Base-by-base conservation (phyloP, 2,888 invertebrate species). In the Sminthurinus aureus region DNA sequence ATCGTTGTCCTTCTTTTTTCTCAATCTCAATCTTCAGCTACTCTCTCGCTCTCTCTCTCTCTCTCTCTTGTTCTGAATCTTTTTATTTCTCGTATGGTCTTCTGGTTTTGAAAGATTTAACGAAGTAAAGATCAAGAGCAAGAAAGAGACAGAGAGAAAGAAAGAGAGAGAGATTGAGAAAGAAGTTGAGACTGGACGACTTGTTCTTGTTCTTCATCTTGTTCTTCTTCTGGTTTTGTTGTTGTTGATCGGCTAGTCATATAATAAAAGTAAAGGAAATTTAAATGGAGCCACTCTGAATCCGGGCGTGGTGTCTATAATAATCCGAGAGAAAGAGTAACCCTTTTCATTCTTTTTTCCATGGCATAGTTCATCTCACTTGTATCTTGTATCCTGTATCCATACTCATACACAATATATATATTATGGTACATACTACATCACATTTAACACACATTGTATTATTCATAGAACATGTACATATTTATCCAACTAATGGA, bases 271-370 rank as follows among this genome's bases (percentile, higher is more conserved):
- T 82, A 84, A 84, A 82, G 79, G 84, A 84, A 84, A 22, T 84
- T 82, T 84, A 82, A 84, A 84, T 84, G 82, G 82, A 84, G 84
- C 84, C 84, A 84, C 84, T 84, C 82, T 84, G 84, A 82, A 84
- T 15, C 80, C 84, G 84, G 84, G 84, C 82, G 84, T 84, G 84
- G 84, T 84, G 82, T 79, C 82, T 83, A 82, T 83, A 83, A 82
- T 84, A 80, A 82, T 84, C 20, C 22, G 22, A 69, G 22, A 86
- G 85, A 84, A 85, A 76, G 76, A 85, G 85, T 83, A 85, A 84
- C 84, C 86, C 84, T 79, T 84, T 75, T 69, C 66, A 38, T 38
- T 38, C 38, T 38, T 38, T 84, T 83, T 77, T 84, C 76, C 76
- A 76, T 76, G 50, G 75, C 52, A 52, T 71, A 71, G 13, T 20